phyloP scores from a whole-genome alignment of 1,140 invertebrate species.

The silkworm (Bombyx mori) region ASM3026992v2 NC_085110.1:6104001-6104500 shows the following conservation, averaged over 20 bases:
- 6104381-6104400: constrained; percentile 72
- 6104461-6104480: no score
- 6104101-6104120: no score
- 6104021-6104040: no score
- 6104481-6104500: no score
- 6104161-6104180: not conserved
- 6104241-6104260: constrained; percentile 46
- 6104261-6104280: constrained; percentile 54
- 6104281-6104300: constrained; percentile 85
- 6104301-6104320: constrained; percentile 90
- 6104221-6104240: constrained; percentile 44
- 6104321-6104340: constrained; percentile 86
- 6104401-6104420: no score
- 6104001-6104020: no score
- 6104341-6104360: constrained; percentile 90
- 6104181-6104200: not conserved
- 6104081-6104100: no score
- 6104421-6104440: no score
- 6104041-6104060: no score
- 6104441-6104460: no score
- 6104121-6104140: no score
- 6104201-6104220: constrained; percentile 51
- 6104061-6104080: no score
- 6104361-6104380: constrained; percentile 87
- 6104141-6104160: not conserved